A percentile compares a stretch with the other conserved stretches of the same genome.
These are phyloP conservation scores for Dendrolimus kikuchii DNA, from an alignment of 1,140 invertebrate species.

Conservation along the genomic window DNA sequence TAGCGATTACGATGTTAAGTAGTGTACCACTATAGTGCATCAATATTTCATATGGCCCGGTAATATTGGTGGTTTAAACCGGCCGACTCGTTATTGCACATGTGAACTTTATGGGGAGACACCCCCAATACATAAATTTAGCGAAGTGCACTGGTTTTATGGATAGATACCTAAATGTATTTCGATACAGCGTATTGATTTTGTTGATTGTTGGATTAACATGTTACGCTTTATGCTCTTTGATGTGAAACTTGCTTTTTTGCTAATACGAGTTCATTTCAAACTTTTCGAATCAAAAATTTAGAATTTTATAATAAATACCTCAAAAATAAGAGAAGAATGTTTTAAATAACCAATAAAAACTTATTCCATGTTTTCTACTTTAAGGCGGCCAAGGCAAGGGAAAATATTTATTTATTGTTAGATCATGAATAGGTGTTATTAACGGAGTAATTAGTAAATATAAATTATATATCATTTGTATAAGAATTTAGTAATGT, in stretches of 20 bases:
- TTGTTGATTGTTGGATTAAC: conserved; percentile 39
- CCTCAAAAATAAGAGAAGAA: too few relatives aligned
- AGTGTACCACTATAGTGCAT: conserved; percentile 18
- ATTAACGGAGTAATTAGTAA: too few relatives aligned
- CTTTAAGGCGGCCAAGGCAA: too few relatives aligned
- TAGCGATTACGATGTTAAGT: conserved; percentile 19
- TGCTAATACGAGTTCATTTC: neutral
- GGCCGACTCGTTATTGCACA: conserved; percentile 59
- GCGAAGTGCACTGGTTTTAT: conserved; percentile 60
- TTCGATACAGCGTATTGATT: conserved; percentile 57
- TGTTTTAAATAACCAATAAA: too few relatives aligned
- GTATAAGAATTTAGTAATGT: too few relatives aligned
- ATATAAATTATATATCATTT: too few relatives aligned
- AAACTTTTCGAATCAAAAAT: too few relatives aligned
- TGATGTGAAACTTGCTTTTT: conserved; percentile 5
- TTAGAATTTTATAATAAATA: too few relatives aligned
- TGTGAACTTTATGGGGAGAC: conserved; percentile 62
- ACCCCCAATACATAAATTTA: conserved; percentile 64
- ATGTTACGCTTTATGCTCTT: conserved; percentile 6
- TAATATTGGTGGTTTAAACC: conserved; percentile 62
- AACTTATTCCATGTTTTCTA: too few relatives aligned
- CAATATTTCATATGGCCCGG: conserved; percentile 56
- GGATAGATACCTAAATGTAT: conserved; percentile 50
- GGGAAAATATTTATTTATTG: too few relatives aligned
- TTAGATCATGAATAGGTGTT: too few relatives aligned